phyloP scores from a whole-genome alignment of 2,797 vertebrate species.

The Telmatherina bonti region DNA sequence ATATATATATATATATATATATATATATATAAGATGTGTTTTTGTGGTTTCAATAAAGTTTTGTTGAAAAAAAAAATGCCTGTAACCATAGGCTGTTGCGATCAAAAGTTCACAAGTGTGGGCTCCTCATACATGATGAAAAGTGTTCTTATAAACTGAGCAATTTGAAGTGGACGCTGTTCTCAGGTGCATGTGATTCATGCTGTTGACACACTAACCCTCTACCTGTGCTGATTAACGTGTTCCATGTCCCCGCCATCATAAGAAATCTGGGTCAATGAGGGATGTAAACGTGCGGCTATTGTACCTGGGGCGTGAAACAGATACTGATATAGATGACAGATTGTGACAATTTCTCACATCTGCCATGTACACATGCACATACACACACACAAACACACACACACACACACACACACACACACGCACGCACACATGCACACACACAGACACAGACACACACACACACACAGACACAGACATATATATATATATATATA shows the following conservation, averaged over 20 bases:
- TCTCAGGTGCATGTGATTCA: neutral
- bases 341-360: neutral
- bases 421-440: too few species aligned
- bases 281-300: neutral
- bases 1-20: too few species aligned
- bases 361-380: neutral
- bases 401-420: too few species aligned
- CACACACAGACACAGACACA: too few species aligned
- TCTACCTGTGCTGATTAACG: conserved; percentile 36
- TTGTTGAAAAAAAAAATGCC: too few species aligned
- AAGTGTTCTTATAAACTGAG: neutral
- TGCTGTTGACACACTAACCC: conserved; percentile 49
- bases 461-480: too few species aligned
- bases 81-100: neutral
- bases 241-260: neutral
- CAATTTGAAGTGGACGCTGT: neutral
- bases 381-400: neutral
- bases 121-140: neutral
- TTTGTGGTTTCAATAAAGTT: too few species aligned
- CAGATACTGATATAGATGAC: conserved; percentile 21
- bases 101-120: neutral
- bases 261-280: conserved; percentile 45
- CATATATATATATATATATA: too few species aligned
- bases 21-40: too few species aligned
- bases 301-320: conserved; percentile 42